Conservation (phyloP, 2,113 vertebrate genomes). For the Arothron firmamentum region DNA sequence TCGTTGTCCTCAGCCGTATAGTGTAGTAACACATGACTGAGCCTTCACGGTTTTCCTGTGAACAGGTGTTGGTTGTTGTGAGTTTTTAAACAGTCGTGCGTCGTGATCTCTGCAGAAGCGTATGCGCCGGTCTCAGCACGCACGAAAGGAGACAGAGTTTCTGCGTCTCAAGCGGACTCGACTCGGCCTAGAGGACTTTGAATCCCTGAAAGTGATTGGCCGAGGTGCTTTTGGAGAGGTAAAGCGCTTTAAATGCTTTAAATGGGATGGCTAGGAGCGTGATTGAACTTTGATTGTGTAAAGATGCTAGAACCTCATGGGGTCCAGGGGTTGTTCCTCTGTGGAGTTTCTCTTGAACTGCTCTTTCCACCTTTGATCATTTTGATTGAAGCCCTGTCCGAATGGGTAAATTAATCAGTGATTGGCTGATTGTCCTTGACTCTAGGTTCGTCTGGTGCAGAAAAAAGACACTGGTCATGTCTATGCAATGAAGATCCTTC, state of each 20-base stretch:
- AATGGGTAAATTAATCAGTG: not conserved
- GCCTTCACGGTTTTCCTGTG: no score
- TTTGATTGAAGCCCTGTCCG: not conserved
- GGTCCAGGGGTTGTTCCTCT: no score
- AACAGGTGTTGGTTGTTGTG: no score
- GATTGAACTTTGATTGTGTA: no score
- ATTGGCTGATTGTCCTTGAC: not conserved
- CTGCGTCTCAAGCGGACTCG: conserved; percentile 75
- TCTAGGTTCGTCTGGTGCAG: conserved; percentile 93
- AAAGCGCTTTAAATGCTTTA: conserved; percentile 6
- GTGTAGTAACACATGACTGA: no score
- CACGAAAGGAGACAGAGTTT: conserved; percentile 76
- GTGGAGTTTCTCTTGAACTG: not conserved
- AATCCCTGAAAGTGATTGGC: conserved; percentile 78
- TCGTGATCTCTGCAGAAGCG: conserved; percentile 63
- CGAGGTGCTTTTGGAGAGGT: conserved; percentile 79
- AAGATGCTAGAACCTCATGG: no score
- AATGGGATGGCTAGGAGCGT: not conserved
- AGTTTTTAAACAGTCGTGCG: not conserved
- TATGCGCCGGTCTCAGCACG: conserved; percentile 73
- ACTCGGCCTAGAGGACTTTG: conserved; percentile 77
- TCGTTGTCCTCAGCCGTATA: no score
- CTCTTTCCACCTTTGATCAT: no score
- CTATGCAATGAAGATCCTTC: conserved; percentile 98
- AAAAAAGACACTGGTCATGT: conserved; percentile 98